Percentiles rank a stretch among this genome's conserved stretches.
Conservation (phyloP, 2,888 invertebrate genomes). For the Dastarcus helophoroides region DNA sequence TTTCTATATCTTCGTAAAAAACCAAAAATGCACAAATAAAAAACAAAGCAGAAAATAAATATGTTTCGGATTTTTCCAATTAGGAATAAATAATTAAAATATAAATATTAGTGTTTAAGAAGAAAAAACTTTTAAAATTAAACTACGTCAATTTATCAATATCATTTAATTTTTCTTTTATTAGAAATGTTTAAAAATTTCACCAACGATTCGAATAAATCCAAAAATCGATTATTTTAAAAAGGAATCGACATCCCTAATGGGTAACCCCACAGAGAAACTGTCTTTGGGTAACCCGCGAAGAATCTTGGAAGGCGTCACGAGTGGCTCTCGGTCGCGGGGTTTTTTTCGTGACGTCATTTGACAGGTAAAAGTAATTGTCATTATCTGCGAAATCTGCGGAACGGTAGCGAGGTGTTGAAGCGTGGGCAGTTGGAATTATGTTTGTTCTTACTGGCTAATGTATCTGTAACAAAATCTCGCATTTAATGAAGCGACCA, state of each 20-base stretch:
- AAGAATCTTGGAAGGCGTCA: conserved; percentile 9
- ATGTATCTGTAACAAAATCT: conserved; percentile 35
- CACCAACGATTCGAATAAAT: too few relatives aligned
- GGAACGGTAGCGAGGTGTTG: conserved; percentile 31
- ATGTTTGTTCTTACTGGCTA: conserved; percentile 34
- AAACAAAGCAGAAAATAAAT: too few relatives aligned
- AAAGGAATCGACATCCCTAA: neutral
- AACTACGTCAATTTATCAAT: too few relatives aligned
- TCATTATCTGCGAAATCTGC: conserved; percentile 20
- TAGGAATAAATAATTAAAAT: too few relatives aligned
- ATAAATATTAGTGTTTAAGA: too few relatives aligned
- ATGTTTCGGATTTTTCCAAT: too few relatives aligned
- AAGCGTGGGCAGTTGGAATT: conserved; percentile 32
- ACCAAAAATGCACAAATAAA: too few relatives aligned
- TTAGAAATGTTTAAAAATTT: too few relatives aligned
- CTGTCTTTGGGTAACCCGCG: conserved; percentile 3
- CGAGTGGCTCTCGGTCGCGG: conserved; percentile 8
- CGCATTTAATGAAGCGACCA: conserved; percentile 32
- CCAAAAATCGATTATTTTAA: neutral
- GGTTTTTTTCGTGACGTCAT: conserved; percentile 10
- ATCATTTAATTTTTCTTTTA: too few relatives aligned
- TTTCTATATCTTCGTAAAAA: too few relatives aligned
- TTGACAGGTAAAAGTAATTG: too few relatives aligned
- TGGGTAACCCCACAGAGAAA: neutral
- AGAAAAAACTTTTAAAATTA: too few relatives aligned